phyloP scores from a whole-genome alignment of 2,888 invertebrate species.

The Drosophila barbarae region DNA sequence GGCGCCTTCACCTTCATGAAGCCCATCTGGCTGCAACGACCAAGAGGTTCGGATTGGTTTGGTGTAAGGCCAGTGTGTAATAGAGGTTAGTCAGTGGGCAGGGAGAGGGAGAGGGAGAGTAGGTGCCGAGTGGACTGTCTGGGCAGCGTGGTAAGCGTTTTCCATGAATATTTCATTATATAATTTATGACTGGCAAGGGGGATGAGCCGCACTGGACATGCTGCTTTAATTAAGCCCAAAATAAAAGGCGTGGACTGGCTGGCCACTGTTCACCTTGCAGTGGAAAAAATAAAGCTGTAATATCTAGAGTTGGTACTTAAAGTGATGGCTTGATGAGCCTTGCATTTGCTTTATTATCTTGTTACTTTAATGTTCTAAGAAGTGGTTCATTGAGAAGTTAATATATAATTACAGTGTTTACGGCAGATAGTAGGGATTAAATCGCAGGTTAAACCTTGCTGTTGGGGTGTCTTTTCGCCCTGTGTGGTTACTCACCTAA shows the following conservation, averaged over 20 bases:
- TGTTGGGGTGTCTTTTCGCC: background rate
- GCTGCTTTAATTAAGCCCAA: constrained; percentile 65
- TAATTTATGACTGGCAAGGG: constrained; percentile 57
- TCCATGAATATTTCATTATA: constrained; percentile 64
- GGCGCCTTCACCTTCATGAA: constrained; percentile 87
- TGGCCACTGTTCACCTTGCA: constrained; percentile 2
- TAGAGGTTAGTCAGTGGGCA: constrained; percentile 4
- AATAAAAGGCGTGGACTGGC: constrained; percentile 36
- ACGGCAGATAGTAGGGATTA: background rate
- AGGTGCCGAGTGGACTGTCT: constrained; percentile 33
- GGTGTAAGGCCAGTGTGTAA: background rate
- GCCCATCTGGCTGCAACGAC: constrained; percentile 84
- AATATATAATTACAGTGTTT: background rate
- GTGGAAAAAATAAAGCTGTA: background rate
- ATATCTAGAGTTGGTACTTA: too few species aligned
- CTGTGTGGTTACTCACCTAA: constrained; percentile 70
- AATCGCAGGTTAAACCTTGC: background rate
- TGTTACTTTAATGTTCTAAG: background rate
- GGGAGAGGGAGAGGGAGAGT: background rate
- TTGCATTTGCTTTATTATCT: constrained; percentile 10
- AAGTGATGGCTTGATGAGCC: constrained; percentile 1
- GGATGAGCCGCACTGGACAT: constrained; percentile 44
- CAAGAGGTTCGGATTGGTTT: constrained; percentile 2
- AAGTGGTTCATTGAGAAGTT: background rate
- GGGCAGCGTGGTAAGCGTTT: constrained; percentile 53